These are phyloP conservation scores for Cheilosia scutellata DNA, from an alignment of 2,888 invertebrate genomes.

Conservation along the genomic window DNA sequence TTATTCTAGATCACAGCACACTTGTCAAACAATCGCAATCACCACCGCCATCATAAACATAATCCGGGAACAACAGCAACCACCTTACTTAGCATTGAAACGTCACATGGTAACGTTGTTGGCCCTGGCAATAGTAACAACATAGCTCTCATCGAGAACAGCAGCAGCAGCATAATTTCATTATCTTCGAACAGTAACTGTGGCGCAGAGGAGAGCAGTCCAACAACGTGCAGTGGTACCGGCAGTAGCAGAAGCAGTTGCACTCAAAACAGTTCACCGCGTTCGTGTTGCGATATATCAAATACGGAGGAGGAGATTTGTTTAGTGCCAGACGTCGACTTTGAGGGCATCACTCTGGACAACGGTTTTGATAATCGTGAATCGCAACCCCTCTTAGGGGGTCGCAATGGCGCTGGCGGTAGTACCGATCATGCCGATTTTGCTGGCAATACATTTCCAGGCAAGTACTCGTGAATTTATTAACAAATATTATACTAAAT, in stretches of 20 bases:
- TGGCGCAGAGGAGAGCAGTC: constrained; percentile 75
- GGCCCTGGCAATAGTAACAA: constrained; percentile 59
- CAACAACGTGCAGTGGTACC: constrained; percentile 74
- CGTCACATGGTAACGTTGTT: constrained; percentile 44
- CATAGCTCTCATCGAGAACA: constrained; percentile 75
- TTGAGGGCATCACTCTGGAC: constrained; percentile 92
- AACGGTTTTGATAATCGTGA: constrained; percentile 93
- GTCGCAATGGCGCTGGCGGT: constrained; percentile 89
- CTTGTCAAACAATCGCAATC: constrained; percentile 64
- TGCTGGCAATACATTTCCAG: constrained; percentile 94
- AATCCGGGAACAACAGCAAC: constrained; percentile 40
- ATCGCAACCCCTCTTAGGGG: constrained; percentile 96
- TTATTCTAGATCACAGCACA: constrained; percentile 52
- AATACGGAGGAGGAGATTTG: constrained; percentile 87
- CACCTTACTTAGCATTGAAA: constrained; percentile 57
- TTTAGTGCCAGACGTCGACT: constrained; percentile 92
- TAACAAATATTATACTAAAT: too few species aligned
- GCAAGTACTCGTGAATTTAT: constrained; percentile 84
- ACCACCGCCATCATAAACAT: constrained; percentile 56
- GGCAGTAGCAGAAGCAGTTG: constrained; percentile 76
- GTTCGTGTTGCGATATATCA: constrained; percentile 74
- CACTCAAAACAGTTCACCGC: constrained; percentile 73
- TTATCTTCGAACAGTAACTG: constrained; percentile 84
- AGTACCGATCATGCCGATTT: constrained; percentile 90
- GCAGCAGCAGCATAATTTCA: constrained; percentile 87